Evolutionary conservation across 2,797 vertebrate species (phyloP).

Genomic region (Babyrousa celebensis): DNA sequence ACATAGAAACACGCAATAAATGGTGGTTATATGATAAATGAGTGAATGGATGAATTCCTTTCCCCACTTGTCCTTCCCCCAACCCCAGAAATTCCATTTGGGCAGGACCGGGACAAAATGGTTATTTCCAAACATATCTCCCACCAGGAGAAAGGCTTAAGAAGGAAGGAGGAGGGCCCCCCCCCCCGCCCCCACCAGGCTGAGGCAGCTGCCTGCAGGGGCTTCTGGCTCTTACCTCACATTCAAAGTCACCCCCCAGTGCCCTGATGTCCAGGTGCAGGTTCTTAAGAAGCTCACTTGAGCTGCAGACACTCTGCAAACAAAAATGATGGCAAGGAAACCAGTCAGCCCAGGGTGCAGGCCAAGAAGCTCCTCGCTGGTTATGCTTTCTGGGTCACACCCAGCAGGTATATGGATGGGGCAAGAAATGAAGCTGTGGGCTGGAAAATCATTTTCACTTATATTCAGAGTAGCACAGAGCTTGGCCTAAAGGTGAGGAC

Average conservation of each 20-base stretch:
- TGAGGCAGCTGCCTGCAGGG: neutral
- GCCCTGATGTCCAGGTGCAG: constrained; percentile 93
- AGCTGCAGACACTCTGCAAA: constrained; percentile 88
- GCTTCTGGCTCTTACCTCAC: constrained; percentile 92
- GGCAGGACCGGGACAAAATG: neutral
- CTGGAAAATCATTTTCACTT: neutral
- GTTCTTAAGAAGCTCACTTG: constrained; percentile 92
- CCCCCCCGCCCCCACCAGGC: neutral
- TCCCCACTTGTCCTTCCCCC: neutral
- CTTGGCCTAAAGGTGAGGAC: neutral
- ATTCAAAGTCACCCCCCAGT: constrained; percentile 93
- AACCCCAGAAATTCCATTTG: neutral
- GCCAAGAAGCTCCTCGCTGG: neutral
- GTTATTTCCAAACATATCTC: neutral
- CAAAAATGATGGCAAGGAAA: constrained; percentile 12
- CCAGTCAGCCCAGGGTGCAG: neutral
- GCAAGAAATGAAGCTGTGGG: neutral
- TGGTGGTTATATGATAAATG: neutral
- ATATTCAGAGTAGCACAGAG: constrained; percentile 28
- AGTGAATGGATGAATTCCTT: neutral
- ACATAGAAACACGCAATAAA: neutral
- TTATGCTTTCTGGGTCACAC: neutral
- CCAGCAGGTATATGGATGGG: neutral
- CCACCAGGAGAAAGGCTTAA: neutral
- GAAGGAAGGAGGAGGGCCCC: neutral